These are phyloP conservation scores for Hirtodrosophila alboralis DNA, from an alignment of 2,888 invertebrate species.

Conservation along the genomic window DNA sequence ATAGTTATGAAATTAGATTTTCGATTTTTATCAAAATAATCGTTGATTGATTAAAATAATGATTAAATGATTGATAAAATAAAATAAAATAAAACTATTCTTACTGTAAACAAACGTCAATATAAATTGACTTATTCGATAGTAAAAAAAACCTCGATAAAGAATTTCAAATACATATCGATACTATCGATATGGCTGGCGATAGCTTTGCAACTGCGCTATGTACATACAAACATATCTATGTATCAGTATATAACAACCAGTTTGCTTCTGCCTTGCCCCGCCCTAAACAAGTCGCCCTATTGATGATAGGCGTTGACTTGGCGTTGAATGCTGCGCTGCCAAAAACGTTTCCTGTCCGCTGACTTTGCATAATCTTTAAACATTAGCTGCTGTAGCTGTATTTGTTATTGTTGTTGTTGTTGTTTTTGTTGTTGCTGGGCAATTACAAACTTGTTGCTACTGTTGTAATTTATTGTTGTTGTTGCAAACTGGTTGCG, in stretches of 20 bases:
- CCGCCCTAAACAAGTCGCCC: slow-evolving; percentile 25
- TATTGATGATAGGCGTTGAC: slow-evolving; percentile 17
- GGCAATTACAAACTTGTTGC: slow-evolving; percentile 72
- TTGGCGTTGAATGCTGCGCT: slow-evolving; percentile 1
- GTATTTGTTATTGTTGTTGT: slow-evolving; percentile 3
- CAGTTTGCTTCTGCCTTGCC: slow-evolving; percentile 27
- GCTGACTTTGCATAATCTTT: slow-evolving; percentile 68
- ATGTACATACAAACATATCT: background rate
- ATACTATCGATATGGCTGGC: no score
- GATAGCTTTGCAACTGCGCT: no score
- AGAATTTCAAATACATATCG: background rate
- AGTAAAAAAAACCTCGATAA: no score
- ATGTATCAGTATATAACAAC: slow-evolving; percentile 19
- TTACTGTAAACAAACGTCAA: no score
- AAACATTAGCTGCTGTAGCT: slow-evolving; percentile 44
- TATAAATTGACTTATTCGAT: no score
- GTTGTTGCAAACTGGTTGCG: slow-evolving; percentile 72
- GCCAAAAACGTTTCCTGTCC: slow-evolving; percentile 62
- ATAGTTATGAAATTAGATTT: no score
- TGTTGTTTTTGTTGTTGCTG: slow-evolving; percentile 16
- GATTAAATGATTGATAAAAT: no score
- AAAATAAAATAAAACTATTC: no score
- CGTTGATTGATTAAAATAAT: no score
- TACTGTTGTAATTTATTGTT: slow-evolving; percentile 36
- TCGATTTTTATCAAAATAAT: no score